Evolutionary conservation across 1,140 invertebrate species (phyloP).

Genomic region (Thrips palmi): DNA sequence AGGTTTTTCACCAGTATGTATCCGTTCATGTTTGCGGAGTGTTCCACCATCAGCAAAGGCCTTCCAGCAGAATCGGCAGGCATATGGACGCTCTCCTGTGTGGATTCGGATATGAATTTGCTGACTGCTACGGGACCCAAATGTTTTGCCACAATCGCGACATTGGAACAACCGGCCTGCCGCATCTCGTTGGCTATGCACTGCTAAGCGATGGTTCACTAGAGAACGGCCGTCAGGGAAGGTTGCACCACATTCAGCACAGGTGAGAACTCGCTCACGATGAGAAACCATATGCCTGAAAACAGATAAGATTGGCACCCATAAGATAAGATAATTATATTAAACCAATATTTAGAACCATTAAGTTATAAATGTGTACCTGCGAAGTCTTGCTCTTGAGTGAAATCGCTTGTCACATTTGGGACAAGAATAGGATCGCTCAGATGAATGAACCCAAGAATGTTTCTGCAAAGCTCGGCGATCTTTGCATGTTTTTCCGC

Average conservation of each 20-base stretch:
- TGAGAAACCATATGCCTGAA: constrained; percentile 17
- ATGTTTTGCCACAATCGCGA: constrained; percentile 64
- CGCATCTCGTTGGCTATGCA: constrained; percentile 23
- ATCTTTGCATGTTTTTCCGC: constrained; percentile 45
- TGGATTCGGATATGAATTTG: constrained; percentile 83
- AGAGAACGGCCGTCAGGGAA: constrained; percentile 47
- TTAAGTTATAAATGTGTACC: constrained; percentile 18
- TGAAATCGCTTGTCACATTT: constrained; percentile 49
- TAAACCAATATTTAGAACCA: not conserved
- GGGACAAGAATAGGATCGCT: constrained; percentile 35
- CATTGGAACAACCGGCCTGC: constrained; percentile 61
- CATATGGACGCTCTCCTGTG: constrained; percentile 69
- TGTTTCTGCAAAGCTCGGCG: constrained; percentile 45
- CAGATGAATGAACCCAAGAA: constrained; percentile 36
- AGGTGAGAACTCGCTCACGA: constrained; percentile 19
- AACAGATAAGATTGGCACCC: too few relatives aligned
- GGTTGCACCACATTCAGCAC: constrained; percentile 49
- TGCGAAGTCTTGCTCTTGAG: constrained; percentile 37
- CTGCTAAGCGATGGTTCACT: constrained; percentile 51
- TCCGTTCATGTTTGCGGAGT: constrained; percentile 89
- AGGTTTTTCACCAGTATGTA: constrained; percentile 91
- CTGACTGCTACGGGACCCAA: constrained; percentile 47
- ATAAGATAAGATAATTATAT: not conserved
- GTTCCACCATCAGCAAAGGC: constrained; percentile 97
- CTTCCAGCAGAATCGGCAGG: constrained; percentile 94